Evolutionary conservation across 2,888 invertebrate species (phyloP).

Genomic region (Tiliacea aurago): DNA sequence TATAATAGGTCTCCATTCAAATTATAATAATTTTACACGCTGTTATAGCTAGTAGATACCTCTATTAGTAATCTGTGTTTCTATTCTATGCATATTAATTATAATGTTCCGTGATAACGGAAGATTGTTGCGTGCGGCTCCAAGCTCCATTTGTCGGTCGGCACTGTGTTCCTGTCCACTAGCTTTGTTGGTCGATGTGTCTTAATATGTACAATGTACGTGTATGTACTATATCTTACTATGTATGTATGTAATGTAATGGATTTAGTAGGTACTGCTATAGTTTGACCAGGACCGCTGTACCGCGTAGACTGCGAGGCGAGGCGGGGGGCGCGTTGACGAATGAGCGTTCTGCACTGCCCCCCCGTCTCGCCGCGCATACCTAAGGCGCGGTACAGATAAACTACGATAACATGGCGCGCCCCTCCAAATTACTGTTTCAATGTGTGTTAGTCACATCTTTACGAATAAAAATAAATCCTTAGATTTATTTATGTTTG

Average conservation of each 20-base stretch:
- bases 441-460: no score
- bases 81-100: constrained; percentile 17
- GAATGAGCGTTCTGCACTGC: no score
- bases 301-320: no score
- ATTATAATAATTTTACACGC: not conserved
- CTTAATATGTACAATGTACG: constrained; percentile 33
- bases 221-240: not conserved
- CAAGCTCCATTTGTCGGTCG: constrained; percentile 43
- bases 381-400: no score
- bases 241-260: constrained; percentile 4
- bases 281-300: no score
- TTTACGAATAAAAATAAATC: no score
- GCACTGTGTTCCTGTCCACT: constrained; percentile 49
- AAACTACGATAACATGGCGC: no score
- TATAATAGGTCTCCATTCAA: not conserved
- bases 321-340: no score
- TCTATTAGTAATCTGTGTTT: not conserved
- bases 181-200: constrained; percentile 51
- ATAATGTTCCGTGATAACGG: constrained; percentile 23
- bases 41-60: not conserved
- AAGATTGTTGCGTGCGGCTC: constrained; percentile 29
- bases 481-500: no score
- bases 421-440: no score
- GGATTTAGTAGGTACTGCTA: not conserved
- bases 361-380: no score